Base-by-base conservation (phyloP, 2,113 vertebrate genomes). In the Myiopsitta monachus region DNA sequence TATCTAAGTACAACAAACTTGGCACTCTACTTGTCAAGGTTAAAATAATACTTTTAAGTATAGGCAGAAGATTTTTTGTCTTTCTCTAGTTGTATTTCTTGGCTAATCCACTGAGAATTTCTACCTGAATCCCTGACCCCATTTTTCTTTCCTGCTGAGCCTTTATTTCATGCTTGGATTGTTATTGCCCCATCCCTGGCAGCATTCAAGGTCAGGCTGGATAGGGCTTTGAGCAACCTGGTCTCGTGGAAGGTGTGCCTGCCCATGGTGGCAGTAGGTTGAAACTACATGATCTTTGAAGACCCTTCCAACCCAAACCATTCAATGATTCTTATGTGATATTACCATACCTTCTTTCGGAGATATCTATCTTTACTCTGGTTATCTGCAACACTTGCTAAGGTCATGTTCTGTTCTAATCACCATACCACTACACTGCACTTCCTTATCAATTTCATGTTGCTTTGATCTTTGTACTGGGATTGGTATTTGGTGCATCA, bases 371-470 rank as follows among this genome's bases (percentile, higher is more conserved):
- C 9, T 7, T 80, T 69, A 31, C 27, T 62, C 22, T 74, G n/a
- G 9, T 79, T 59, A n/a, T 31, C 51, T 49, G 19, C 75, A 44
- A 43, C 11, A 66, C 6, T 66, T 86, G 18, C 57, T 77, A 52
- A 55, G 21, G 33, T 67, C 33, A 39, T 41, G 14, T 49, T 18
- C 19, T 36, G 19, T 67, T 80, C 18, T 51, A 47, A 47, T 41
- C 10, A n/a, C 6, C 0, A 0, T 52, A n/a, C 7, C 70, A 26
- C 33, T 57, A 7, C 33, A 62, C 7, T 47, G 22, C 10, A 16
- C 12, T 59, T 74, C 21, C 9, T 51, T 94, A 87, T 30, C 7
- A 70, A 43, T 18, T 62, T 62, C 18, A 52, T 10, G 10, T 68
- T 79, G 9, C 24, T 84, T 44, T 74, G 46, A 39, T 70, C 21